phyloP scores from a whole-genome alignment of 2,888 invertebrate species.

The Antheraea yamamai region DNA sequence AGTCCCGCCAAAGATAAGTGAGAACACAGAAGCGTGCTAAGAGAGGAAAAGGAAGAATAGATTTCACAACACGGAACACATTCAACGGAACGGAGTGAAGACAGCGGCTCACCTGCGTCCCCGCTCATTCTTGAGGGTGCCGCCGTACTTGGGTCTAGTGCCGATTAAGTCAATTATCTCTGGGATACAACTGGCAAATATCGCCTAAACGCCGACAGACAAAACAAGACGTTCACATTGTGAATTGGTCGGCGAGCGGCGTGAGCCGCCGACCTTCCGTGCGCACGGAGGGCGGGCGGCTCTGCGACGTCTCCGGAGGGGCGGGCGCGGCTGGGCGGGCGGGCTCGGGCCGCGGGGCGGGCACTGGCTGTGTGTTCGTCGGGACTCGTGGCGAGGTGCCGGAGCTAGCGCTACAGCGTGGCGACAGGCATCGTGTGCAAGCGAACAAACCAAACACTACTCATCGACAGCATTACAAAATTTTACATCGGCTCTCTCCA shows the following conservation, averaged over 20 bases:
- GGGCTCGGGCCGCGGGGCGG: constrained; percentile 51
- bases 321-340: constrained; percentile 33
- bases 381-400: constrained; percentile 81
- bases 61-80: constrained; percentile 83
- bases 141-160: constrained; percentile 99
- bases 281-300: constrained; percentile 32
- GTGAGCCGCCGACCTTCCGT: constrained; percentile 49
- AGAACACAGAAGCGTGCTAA: constrained; percentile 84
- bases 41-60: constrained; percentile 81
- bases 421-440: constrained; percentile 83
- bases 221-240: constrained; percentile 83
- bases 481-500: constrained; percentile 81
- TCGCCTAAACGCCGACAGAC: constrained; percentile 92
- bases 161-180: constrained; percentile 99
- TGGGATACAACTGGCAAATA: constrained; percentile 99
- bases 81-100: constrained; percentile 83
- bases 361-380: constrained; percentile 81
- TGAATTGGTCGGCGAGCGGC: constrained; percentile 65
- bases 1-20: constrained; percentile 80
- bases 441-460: constrained; percentile 83
- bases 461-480: constrained; percentile 82
- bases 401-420: constrained; percentile 83
- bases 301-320: constrained; percentile 35
- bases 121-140: constrained; percentile 99
- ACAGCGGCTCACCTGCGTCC: constrained; percentile 98